A percentile compares a stretch with the other conserved stretches of the same genome.
These are phyloP conservation scores for Hyaena hyaena DNA, from an alignment of 2,113 vertebrate species.

Conservation along the genomic window DNA sequence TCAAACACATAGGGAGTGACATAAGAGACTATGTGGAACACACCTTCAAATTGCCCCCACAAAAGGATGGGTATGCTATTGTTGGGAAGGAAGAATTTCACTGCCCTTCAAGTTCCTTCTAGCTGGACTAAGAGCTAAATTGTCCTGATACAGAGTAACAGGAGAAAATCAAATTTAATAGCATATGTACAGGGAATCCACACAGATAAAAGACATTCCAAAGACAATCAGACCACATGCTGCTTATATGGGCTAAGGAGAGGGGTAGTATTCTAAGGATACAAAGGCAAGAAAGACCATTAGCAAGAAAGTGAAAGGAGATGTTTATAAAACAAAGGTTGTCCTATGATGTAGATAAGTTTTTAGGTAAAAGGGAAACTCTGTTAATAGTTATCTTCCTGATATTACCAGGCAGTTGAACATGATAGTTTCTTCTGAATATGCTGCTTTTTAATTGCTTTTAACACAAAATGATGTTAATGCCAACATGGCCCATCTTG, in stretches of 20 bases:
- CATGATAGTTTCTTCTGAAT: background rate
- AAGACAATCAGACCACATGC: background rate
- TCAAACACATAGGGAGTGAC: background rate
- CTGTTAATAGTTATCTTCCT: background rate
- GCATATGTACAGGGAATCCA: background rate
- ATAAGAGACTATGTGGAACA: background rate
- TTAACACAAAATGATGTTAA: background rate
- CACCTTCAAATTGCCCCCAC: background rate
- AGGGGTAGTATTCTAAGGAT: background rate
- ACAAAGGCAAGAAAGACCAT: background rate
- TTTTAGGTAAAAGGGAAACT: background rate
- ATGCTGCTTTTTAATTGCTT: background rate
- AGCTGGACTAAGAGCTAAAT: background rate
- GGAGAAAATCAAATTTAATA: background rate
- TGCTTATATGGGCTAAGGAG: background rate
- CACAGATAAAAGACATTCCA: background rate
- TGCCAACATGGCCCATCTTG: background rate
- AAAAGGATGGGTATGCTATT: background rate
- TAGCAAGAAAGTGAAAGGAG: background rate
- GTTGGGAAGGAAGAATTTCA: background rate
- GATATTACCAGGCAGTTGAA: background rate
- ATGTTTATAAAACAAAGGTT: background rate
- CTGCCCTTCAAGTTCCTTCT: background rate
- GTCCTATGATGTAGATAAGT: background rate
- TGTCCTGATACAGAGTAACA: background rate